Conservation (phyloP, 2,888 invertebrate genomes). For the Reticulitermes lucifugus region DNA sequence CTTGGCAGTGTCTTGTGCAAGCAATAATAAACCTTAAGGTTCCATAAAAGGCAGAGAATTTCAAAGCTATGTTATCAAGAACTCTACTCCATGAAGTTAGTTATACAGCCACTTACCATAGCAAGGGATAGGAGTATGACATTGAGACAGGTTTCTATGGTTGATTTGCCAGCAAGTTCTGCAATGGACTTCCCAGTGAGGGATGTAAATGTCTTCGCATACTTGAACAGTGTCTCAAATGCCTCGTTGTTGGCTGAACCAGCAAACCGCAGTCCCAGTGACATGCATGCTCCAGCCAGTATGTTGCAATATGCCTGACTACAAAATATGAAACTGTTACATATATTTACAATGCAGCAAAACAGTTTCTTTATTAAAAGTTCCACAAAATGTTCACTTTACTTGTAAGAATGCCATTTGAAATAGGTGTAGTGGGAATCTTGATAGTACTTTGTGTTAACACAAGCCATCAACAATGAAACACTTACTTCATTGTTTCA, state of each 20-base stretch:
- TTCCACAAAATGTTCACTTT: no score
- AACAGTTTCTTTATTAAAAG: no score
- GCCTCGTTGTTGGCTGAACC: constrained; percentile 89
- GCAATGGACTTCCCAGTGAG: constrained; percentile 78
- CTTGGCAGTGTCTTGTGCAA: no score
- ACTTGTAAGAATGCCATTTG: no score
- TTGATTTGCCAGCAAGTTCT: constrained; percentile 90
- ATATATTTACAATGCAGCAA: no score
- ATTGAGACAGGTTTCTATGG: constrained; percentile 90
- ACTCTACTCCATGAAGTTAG: not conserved
- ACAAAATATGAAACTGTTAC: constrained; percentile 39
- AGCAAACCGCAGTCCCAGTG: constrained; percentile 92
- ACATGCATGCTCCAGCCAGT: constrained; percentile 93
- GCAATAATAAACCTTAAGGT: no score
- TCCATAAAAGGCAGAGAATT: no score
- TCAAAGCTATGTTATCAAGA: no score
- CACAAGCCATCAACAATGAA: no score
- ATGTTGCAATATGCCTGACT: constrained; percentile 98
- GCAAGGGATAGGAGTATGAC: constrained; percentile 84
- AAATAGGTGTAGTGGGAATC: no score
- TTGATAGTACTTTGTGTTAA: no score
- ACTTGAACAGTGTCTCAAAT: constrained; percentile 80
- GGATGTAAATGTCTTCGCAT: constrained; percentile 76
- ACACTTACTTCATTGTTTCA: constrained; percentile 89
- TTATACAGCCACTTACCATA: constrained; percentile 69